Base-by-base conservation (phyloP, 2,888 invertebrate species). In the Linnaemya vulpina region DNA sequence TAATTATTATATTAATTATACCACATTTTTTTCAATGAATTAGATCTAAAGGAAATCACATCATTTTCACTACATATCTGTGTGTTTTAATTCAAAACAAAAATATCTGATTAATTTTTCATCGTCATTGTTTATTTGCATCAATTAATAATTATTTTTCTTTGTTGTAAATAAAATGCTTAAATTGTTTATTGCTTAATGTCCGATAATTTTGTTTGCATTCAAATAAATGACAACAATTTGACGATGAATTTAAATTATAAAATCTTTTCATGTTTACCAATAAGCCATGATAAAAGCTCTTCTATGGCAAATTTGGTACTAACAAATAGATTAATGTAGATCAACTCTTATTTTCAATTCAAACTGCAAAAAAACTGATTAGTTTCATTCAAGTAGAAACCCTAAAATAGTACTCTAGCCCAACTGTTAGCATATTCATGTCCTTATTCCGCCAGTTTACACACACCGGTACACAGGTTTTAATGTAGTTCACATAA, bases 11-110 rank as follows among this genome's bases (percentile, higher is more conserved):
- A 15, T 55, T 22, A 70, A 77, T 60, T 49, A 17, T 38, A 20
- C 10, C 15, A 70, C 20, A n/a, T n/a, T 38, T 70, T 55, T 74
- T 77, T 13, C 74, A 84, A 74, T 84, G 77, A 84, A 84, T 77
- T 78, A 77, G 74, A 82, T 58, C 53, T 11, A 17, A 40, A 75
- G 58, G 49, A 40, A 80, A 68, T 40, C 65, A 80, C 73, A 20
- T 20, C n/a, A 58, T 58, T 51, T 75, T 62, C 46, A 46, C 55
- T 22, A 17, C 46, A 65, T 5, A 38, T n/a, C 22, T 9, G 20
- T 40, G 15, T 13, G 22, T 51, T 30, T 4, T 43, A 43, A 17
- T 9, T 1, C 1, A 20, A 62, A 20, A 70, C 5, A 51, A 62
- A 20, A 78, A 73, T 22, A 58, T 58, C 9, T 63, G 58, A 63